A percentile compares a stretch with the other conserved stretches of the same genome.
phyloP scores from a whole-genome alignment of 2,113 vertebrate genomes.

The Menidia beryllina region DNA sequence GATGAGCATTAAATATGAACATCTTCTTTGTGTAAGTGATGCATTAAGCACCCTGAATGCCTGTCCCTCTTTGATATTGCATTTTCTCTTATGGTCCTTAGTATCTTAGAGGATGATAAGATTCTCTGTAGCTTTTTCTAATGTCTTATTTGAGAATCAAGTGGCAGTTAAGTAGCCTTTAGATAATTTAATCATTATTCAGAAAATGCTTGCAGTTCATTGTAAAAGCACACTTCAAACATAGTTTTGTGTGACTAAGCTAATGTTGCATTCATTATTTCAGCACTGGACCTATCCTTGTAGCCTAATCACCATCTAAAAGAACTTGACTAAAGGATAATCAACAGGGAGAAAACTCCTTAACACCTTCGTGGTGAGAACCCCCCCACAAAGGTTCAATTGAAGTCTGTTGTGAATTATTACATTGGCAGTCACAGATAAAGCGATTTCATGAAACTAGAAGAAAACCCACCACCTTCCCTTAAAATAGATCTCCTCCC shows the following conservation, averaged over 20 bases:
- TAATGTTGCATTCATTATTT: constrained; percentile 29
- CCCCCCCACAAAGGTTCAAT: constrained; percentile 35
- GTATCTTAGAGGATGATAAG: constrained; percentile 43
- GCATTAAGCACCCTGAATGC: constrained; percentile 68
- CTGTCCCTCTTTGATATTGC: constrained; percentile 52
- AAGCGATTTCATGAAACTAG: constrained; percentile 75
- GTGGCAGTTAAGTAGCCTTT: constrained; percentile 72
- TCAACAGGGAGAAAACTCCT: constrained; percentile 48
- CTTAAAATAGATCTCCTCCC: constrained; percentile 82
- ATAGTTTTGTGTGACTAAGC: constrained; percentile 47
- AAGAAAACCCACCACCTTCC: constrained; percentile 70
- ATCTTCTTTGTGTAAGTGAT: constrained; percentile 77
- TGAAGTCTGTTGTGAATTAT: constrained; percentile 59
- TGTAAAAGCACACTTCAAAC: constrained; percentile 66
- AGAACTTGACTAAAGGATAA: constrained; percentile 30
- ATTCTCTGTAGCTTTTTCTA: constrained; percentile 56
- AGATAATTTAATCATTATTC: constrained; percentile 66
- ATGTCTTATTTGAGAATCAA: constrained; percentile 71
- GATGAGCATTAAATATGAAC: constrained; percentile 84
- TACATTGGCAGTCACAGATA: constrained; percentile 72
- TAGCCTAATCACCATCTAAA: background rate
- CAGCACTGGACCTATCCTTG: constrained; percentile 6
- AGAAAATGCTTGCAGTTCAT: constrained; percentile 68
- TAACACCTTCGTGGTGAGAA: constrained; percentile 64
- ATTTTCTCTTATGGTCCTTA: constrained; percentile 43